Evolutionary conservation across 2,797 vertebrate species (phyloP).

Genomic region (Mus minutoides): DNA sequence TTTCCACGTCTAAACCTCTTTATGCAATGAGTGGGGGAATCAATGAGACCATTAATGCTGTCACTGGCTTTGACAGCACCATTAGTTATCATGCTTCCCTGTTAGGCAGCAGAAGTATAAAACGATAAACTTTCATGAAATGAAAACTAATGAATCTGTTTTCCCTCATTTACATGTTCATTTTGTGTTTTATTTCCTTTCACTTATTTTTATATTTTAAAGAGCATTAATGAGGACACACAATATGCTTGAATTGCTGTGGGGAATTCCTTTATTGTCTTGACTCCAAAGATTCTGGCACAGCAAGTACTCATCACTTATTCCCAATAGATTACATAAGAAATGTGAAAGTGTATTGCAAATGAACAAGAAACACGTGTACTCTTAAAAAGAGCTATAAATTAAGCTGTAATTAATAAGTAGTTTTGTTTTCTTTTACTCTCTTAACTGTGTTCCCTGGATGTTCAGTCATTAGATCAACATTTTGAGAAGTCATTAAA

Average conservation of each 20-base stretch:
- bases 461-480: conserved; percentile 15
- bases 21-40: not conserved
- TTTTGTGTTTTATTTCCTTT: not conserved
- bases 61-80: not conserved
- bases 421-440: not conserved
- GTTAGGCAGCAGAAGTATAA: not conserved
- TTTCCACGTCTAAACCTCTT: not conserved
- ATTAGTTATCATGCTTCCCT: not conserved
- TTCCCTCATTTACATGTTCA: not conserved
- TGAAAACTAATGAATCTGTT: not conserved
- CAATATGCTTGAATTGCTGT: not conserved
- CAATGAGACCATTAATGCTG: not conserved
- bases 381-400: not conserved
- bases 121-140: not conserved
- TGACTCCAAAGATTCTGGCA: not conserved
- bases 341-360: not conserved
- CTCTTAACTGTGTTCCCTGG: not conserved
- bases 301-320: not conserved
- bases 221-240: not conserved
- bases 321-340: not conserved
- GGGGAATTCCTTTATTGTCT: not conserved
- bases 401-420: conserved; percentile 26
- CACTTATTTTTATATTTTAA: not conserved
- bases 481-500: conserved; percentile 13
- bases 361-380: not conserved